Base-by-base conservation (phyloP, 2,113 vertebrate species). In the Alligator mississippiensis region DNA sequence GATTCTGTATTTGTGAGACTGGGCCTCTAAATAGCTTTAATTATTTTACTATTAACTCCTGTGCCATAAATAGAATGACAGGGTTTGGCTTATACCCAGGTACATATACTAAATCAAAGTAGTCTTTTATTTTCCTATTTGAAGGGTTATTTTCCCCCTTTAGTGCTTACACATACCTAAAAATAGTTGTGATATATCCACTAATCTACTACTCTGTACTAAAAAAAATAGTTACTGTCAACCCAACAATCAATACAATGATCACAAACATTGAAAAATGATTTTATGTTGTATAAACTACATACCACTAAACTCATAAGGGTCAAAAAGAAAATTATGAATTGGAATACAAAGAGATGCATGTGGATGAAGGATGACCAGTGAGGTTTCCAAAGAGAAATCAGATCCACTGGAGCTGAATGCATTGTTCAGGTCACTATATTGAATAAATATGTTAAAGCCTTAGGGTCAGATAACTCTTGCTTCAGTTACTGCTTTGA, bases 21-120 rank as follows among this genome's bases (percentile, higher is more conserved):
- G 18, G 0, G 5, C 76, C 81, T 82, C 30, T 83, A 30, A 84
- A 74, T 63, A 30, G 6, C 77, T 6, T 2, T 24, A 89, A 85
- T 89, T 94, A 72, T 64, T 34, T 77, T 77, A 64, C 14, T 12
- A 27, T 83, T 89, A 92, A 85, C 83, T 94, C 87, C 59, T 15
- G 2, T 77, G 25, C 22, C 15, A 27, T 89, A 78, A 78, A 8
- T 72, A 89, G 68, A 2, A 58, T 19, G 80, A 7, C 74, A 77
- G 81, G 60, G 14, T 85, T 54, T 80, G 24, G 10, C 68, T 88
- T 80, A 75, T 59, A 82, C 15, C 38, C 38, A 87, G 79, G 30
- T 47, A 47, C 47, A 47, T 47, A 47, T 9, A 47, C 47, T 9
- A 9, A 9, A 47, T 47, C 47, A 47, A 34, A 72, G 18, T 11